These are phyloP conservation scores for Dicyrtoma fusca DNA, from an alignment of 2,888 invertebrate species.

Conservation along the genomic window DNA sequence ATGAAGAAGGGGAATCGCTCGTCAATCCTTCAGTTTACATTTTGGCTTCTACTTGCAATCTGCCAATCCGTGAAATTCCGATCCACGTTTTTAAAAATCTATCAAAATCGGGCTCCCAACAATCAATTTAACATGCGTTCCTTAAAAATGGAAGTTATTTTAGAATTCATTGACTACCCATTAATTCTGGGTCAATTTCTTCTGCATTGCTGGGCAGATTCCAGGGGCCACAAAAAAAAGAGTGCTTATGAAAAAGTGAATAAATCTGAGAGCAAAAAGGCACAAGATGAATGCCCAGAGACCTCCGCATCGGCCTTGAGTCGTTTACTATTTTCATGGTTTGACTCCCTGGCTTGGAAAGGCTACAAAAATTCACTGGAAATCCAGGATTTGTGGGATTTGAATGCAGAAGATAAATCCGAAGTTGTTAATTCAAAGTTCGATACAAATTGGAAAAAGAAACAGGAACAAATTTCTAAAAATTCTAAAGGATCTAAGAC, in stretches of 20 bases:
- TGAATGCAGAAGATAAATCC: constrained; percentile 61
- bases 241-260: too few species aligned
- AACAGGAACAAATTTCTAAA: not conserved
- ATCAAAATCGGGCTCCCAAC: not conserved
- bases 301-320: constrained; percentile 81
- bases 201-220: constrained; percentile 46
- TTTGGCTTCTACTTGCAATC: constrained; percentile 80
- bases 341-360: constrained; percentile 62
- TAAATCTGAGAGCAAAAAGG: too few species aligned
- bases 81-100: constrained; percentile 62
- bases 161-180: not conserved
- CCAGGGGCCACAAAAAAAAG: too few species aligned
- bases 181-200: constrained; percentile 14
- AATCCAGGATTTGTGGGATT: constrained; percentile 63
- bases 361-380: constrained; percentile 64
- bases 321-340: constrained; percentile 86
- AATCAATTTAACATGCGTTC: too few species aligned
- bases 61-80: constrained; percentile 77
- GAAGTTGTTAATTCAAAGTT: constrained; percentile 59
- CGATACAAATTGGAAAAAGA: constrained; percentile 59
- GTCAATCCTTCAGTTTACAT: constrained; percentile 88
- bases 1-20: constrained; percentile 82
- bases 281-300: constrained; percentile 76
- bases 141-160: too few species aligned
- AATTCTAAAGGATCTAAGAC: too few species aligned